Evolutionary conservation across 2,797 vertebrate genomes (phyloP).

Genomic region (Galago senegalensis): DNA sequence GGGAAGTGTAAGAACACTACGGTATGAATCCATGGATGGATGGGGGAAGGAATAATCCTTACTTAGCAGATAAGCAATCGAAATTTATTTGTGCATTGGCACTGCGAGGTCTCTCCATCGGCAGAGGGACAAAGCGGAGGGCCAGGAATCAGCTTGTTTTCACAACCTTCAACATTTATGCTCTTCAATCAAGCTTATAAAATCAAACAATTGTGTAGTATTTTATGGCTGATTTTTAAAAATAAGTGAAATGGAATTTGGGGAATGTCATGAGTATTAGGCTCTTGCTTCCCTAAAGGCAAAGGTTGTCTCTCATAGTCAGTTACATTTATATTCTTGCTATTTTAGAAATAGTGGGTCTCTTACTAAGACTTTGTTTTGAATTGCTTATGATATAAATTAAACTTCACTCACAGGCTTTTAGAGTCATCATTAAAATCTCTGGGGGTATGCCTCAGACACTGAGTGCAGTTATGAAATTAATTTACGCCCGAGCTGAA

Average conservation of each 20-base stretch:
- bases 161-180: not conserved
- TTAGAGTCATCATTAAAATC: constrained; percentile 32
- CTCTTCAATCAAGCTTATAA: not conserved
- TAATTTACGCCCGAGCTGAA: constrained; percentile 72
- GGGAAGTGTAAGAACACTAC: not conserved
- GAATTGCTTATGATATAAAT: constrained; percentile 69
- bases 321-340: constrained; percentile 42
- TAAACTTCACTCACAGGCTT: constrained; percentile 60
- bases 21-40: not conserved
- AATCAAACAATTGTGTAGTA: not conserved
- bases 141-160: not conserved
- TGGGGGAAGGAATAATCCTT: not conserved
- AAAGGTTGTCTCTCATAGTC: constrained; percentile 2
- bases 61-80: not conserved
- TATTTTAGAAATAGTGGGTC: constrained; percentile 30
- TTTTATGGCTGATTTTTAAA: not conserved
- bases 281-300: not conserved
- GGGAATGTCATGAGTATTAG: not conserved
- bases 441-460: constrained; percentile 60
- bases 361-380: constrained; percentile 42
- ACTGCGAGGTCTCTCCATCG: not conserved
- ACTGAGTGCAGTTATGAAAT: constrained; percentile 64
- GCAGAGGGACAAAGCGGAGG: not conserved
- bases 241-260: not conserved
- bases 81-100: not conserved